A percentile compares a stretch with the other conserved stretches of the same genome.
These are phyloP conservation scores for Ginglymostoma cirratum DNA, from an alignment of 2,113 vertebrate genomes.

Conservation along the genomic window DNA sequence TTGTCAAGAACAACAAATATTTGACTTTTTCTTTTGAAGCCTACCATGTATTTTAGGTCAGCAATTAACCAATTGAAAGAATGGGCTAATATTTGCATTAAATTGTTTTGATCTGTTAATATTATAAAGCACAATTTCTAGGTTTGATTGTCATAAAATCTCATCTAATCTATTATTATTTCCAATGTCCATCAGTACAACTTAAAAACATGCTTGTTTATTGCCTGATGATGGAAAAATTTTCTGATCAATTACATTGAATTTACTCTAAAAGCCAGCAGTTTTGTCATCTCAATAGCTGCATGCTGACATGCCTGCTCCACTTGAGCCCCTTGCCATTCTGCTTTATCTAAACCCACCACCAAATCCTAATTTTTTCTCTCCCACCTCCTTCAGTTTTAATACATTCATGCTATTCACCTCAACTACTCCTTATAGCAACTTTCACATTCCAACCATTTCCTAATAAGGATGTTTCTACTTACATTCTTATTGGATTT, in stretches of 20 bases:
- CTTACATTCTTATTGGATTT: not conserved
- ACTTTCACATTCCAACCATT: not conserved
- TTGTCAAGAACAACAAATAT: not conserved
- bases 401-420: not conserved
- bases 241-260: not conserved
- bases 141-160: not conserved
- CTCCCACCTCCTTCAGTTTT: not conserved
- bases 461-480: not conserved
- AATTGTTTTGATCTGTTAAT: not conserved
- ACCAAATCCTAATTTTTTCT: not conserved
- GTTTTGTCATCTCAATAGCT: not conserved
- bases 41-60: not conserved
- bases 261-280: not conserved
- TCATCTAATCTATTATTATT: not conserved
- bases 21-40: not conserved
- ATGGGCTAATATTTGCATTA: not conserved
- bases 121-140: not conserved
- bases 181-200: not conserved
- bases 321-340: not conserved
- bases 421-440: not conserved
- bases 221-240: not conserved
- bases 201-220: not conserved
- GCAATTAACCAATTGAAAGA: not conserved
- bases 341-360: not conserved
- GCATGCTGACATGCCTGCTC: not conserved